Conservation (phyloP, 1,140 invertebrate species). For the Sesamia nonagrioides region DNA sequence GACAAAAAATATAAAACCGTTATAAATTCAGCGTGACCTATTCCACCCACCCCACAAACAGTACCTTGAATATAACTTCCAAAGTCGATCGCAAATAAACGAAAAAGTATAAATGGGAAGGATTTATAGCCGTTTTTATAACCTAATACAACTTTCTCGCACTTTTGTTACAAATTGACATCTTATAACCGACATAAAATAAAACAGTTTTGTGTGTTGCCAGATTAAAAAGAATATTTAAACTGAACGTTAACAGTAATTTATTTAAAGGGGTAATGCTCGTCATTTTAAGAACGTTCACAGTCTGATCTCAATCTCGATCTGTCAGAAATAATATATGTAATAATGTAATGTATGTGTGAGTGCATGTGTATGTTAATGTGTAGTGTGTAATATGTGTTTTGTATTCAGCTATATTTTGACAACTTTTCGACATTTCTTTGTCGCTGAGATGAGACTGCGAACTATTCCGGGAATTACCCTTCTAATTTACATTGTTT, state of each 20-base stretch:
- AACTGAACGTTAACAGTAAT: not conserved
- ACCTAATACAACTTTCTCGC: constrained; percentile 61
- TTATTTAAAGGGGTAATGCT: no score
- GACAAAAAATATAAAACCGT: constrained; percentile 40
- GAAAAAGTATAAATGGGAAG: constrained; percentile 56
- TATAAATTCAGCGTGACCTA: constrained; percentile 42
- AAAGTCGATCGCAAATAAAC: constrained; percentile 62
- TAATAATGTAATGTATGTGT: no score
- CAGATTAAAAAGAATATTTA: constrained; percentile 45
- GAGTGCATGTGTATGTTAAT: no score
- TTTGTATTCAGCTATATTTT: no score
- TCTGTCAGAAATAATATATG: no score
- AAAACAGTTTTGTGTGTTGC: constrained; percentile 45
- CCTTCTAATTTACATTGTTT: constrained; percentile 10
- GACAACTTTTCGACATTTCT: no score
- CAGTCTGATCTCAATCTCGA: no score
- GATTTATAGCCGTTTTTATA: constrained; percentile 66
- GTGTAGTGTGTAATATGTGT: no score
- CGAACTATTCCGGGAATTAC: no score
- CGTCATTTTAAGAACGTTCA: no score
- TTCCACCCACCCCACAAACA: constrained; percentile 32
- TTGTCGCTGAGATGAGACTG: no score
- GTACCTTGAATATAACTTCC: constrained; percentile 53
- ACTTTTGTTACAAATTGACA: constrained; percentile 63
- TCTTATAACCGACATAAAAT: constrained; percentile 58